Evolutionary conservation across 1,140 invertebrate genomes (phyloP), one percentile per base, ranked within the genome.

Genomic region (Branchinecta lindahli): DNA sequence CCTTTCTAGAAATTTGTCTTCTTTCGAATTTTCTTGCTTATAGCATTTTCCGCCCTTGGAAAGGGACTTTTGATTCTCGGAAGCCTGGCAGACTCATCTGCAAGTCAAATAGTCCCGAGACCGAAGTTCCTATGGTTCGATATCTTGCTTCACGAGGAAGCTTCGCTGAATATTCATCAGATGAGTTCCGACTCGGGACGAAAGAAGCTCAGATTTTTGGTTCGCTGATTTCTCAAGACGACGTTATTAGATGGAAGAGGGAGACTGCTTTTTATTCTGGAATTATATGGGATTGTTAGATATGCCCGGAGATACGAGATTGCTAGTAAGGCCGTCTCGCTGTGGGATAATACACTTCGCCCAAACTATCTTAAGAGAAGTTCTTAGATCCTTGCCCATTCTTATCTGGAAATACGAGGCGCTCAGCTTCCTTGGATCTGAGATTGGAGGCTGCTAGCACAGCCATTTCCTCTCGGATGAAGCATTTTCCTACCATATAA

Each of bases 51-150:
- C 33, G 33, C 33, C 18, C 52, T 61, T 12, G 52, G 18, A 61
- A 61, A 61, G 52, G 18, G 52, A 61, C 52, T 61, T 61, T 61
- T 61, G 12, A 61, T 61, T 61, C 52, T 20, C 2, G 12, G 52
- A 61, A 61, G 52, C 12, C 52, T 61, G 12, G 52, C 12, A 61
- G 52, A 20, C 52, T 61, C 52, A 61, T 61, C 52, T 61, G 52
- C 52, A 61, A 61, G 12, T 61, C 52, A 61, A 61, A 61, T 61
- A 15, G 12, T 20, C 52, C 52, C 52, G 18, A 61, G 52, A 61
- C 52, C 52, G 52, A 61, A 61, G 52, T 61, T 61, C 52, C 52
- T 61, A 61, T 61, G 52, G 52, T 61, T 61, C 52, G 52, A 61
- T 61, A 61, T 61, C 52, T 61, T 61, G 52, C 52, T 61, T 15